Evolutionary conservation across 1,140 invertebrate species (phyloP).

Genomic region (Bombus ignitus): DNA sequence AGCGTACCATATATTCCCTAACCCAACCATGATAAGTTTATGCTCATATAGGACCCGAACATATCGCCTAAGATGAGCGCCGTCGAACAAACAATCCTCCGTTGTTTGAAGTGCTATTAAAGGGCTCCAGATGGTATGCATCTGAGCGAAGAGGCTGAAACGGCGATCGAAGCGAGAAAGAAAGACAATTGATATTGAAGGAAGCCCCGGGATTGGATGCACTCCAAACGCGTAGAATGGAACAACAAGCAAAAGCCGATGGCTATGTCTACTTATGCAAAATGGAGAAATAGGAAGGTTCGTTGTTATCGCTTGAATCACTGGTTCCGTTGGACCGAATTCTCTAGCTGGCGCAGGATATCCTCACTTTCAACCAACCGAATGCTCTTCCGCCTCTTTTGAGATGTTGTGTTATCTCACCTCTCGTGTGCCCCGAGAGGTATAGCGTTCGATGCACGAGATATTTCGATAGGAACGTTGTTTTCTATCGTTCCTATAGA

Average conservation of each 20-base stretch:
- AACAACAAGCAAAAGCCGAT: constrained; percentile 55
- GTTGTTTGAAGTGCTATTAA: constrained; percentile 35
- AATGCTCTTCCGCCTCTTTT: background rate
- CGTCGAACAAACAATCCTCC: constrained; percentile 28
- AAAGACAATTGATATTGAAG: constrained; percentile 54
- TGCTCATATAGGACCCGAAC: too few species aligned
- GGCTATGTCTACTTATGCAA: constrained; percentile 45
- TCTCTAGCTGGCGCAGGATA: background rate
- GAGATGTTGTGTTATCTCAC: background rate
- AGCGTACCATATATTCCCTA: background rate
- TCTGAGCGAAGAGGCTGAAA: background rate
- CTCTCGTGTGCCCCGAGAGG: background rate
- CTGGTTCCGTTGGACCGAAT: background rate
- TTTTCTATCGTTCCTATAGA: too few species aligned
- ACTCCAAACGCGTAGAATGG: constrained; percentile 52
- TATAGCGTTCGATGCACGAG: too few species aligned
- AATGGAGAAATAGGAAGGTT: background rate
- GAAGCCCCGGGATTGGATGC: constrained; percentile 50
- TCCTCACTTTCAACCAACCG: too few species aligned
- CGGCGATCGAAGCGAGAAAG: background rate
- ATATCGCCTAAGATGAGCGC: background rate
- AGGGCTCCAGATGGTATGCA: constrained; percentile 47
- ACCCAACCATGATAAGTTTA: constrained; percentile 13
- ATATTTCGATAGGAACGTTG: too few species aligned
- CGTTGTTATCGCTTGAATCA: constrained; percentile 2